phyloP scores from a whole-genome alignment of 2,797 vertebrate species.

The Neopelma chrysocephalum region DNA sequence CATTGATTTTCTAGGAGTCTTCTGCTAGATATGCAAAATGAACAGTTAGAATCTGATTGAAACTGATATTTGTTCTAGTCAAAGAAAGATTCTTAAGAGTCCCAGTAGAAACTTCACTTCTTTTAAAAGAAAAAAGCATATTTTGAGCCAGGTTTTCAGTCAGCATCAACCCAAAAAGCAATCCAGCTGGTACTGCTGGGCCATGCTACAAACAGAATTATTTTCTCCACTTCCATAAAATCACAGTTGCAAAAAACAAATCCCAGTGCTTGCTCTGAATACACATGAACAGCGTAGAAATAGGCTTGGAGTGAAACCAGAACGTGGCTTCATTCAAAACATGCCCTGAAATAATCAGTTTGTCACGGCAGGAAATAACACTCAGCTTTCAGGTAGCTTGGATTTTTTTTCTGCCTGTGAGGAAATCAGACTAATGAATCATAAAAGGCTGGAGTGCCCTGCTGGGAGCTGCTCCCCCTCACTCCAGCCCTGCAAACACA shows the following conservation, averaged over 20 bases:
- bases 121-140: not conserved
- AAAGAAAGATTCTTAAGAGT: not conserved
- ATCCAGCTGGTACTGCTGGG: not conserved
- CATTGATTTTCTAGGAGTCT: not conserved
- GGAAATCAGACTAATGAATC: not conserved
- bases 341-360: not conserved
- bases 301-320: not conserved
- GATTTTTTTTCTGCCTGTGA: not conserved
- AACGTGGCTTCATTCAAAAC: not conserved
- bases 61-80: not conserved
- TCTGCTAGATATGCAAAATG: not conserved
- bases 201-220: not conserved
- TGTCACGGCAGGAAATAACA: constrained; percentile 8
- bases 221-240: not conserved
- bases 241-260: constrained; percentile 20
- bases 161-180: not conserved
- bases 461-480: not conserved
- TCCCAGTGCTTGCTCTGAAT: not conserved
- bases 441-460: not conserved
- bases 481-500: not conserved
- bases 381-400: not conserved
- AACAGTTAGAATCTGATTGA: not conserved
- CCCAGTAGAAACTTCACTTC: not conserved
- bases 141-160: not conserved
- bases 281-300: not conserved